Evolutionary conservation across 2,113 vertebrate species (phyloP).

Genomic region (Apaloderma vittatum): DNA sequence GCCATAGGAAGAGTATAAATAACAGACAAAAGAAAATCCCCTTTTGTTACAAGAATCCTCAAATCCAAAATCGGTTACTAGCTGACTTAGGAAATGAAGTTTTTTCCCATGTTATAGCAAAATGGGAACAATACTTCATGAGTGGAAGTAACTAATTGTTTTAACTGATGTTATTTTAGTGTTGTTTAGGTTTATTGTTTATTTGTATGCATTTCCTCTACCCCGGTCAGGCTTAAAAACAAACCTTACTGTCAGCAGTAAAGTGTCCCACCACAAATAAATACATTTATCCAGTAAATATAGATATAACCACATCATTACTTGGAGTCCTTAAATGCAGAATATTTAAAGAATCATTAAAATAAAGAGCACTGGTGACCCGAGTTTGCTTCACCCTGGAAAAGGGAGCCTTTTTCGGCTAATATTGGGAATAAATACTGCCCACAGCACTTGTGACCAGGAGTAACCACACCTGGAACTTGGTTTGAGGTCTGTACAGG

Average conservation of each 20-base stretch:
- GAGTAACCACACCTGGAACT: neutral
- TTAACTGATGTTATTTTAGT: constrained; percentile 82
- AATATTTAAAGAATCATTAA: neutral
- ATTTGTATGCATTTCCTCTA: constrained; percentile 83
- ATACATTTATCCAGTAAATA: constrained; percentile 14
- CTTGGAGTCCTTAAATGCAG: neutral
- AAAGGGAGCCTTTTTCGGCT: neutral
- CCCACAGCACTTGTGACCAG: neutral
- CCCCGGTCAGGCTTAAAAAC: constrained; percentile 60
- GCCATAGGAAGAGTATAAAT: constrained; percentile 73
- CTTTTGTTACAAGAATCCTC: constrained; percentile 76
- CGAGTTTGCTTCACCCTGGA: neutral
- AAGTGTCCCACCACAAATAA: constrained; percentile 43
- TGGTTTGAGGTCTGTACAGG: neutral
- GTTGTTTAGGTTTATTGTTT: constrained; percentile 82
- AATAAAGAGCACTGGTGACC: neutral
- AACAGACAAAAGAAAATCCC: constrained; percentile 67
- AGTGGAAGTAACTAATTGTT: constrained; percentile 82
- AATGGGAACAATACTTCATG: constrained; percentile 76
- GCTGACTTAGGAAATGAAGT: constrained; percentile 75
- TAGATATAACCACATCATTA: neutral
- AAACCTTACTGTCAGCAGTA: constrained; percentile 16
- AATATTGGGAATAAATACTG: neutral
- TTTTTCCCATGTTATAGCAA: constrained; percentile 76
- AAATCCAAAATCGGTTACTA: constrained; percentile 64